Percentiles rank a stretch among this genome's conserved stretches.
These are phyloP conservation scores for Grantiella picta DNA, from an alignment of 2,113 vertebrate genomes.

Conservation along the genomic window DNA sequence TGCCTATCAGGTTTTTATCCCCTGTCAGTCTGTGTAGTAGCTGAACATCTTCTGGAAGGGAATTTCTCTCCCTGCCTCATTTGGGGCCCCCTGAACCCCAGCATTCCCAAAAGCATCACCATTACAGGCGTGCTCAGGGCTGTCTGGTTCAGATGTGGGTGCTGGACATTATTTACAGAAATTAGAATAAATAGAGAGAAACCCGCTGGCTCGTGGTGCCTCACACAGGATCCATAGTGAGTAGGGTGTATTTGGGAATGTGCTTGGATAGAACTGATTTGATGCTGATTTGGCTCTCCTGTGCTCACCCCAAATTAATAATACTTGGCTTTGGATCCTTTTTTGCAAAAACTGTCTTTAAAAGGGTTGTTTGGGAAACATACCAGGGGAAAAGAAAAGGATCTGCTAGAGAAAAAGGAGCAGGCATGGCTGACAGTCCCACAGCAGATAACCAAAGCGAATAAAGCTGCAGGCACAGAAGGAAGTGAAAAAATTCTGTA, in stretches of 20 bases:
- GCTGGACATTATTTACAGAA: neutral
- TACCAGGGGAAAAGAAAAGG: neutral
- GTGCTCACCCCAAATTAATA: neutral
- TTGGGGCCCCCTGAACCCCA: neutral
- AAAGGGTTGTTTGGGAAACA: neutral
- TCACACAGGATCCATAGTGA: fast-evolving
- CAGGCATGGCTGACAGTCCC: neutral
- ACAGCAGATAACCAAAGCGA: neutral
- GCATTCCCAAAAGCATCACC: neutral
- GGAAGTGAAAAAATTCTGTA: neutral
- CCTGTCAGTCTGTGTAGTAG: neutral
- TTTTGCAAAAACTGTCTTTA: neutral
- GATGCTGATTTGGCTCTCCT: neutral
- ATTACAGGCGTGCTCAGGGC: neutral
- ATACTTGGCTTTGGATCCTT: neutral
- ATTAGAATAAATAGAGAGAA: neutral
- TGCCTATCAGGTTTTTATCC: constrained; percentile 2
- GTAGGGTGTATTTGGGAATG: neutral
- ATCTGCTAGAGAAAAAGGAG: neutral
- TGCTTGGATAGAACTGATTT: neutral
- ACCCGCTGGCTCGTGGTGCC: neutral
- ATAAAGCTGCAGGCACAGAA: neutral
- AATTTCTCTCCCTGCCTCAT: neutral
- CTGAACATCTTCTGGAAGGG: neutral
- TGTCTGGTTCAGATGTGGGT: neutral